Percentiles rank a stretch among this genome's conserved stretches.
Evolutionary conservation across 2,797 vertebrate species (phyloP).

Genomic region (Threskiornis aethiopicus): DNA sequence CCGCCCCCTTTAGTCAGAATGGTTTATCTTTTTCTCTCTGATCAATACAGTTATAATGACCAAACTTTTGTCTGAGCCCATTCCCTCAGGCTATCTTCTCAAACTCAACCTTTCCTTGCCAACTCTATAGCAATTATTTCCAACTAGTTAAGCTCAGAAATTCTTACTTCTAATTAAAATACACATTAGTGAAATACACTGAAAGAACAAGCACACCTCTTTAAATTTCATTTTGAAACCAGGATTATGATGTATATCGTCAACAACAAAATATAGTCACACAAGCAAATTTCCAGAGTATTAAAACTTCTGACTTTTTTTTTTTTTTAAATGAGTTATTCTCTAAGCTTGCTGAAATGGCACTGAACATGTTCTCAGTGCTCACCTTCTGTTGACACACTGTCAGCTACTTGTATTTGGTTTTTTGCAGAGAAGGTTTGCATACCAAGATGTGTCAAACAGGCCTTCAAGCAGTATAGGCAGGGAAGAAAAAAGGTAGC

Average conservation of each 20-base stretch:
- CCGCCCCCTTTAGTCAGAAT: neutral
- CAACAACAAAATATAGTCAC: neutral
- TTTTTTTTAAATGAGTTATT: neutral
- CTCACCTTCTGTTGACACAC: neutral
- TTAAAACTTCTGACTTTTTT: neutral
- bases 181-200: neutral
- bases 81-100: neutral
- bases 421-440: neutral
- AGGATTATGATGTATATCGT: neutral
- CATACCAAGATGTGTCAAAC: neutral
- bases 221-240: neutral
- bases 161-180: neutral
- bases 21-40: neutral
- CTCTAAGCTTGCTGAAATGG: neutral
- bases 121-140: neutral
- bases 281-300: neutral
- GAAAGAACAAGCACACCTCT: neutral
- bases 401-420: neutral
- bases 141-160: neutral
- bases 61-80: neutral
- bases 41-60: neutral
- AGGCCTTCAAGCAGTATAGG: neutral
- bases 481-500: neutral
- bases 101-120: neutral
- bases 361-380: neutral